Evolutionary conservation across 2,113 vertebrate species (phyloP), one percentile per base, ranked within the genome.

Genomic region (Verasper variegatus): DNA sequence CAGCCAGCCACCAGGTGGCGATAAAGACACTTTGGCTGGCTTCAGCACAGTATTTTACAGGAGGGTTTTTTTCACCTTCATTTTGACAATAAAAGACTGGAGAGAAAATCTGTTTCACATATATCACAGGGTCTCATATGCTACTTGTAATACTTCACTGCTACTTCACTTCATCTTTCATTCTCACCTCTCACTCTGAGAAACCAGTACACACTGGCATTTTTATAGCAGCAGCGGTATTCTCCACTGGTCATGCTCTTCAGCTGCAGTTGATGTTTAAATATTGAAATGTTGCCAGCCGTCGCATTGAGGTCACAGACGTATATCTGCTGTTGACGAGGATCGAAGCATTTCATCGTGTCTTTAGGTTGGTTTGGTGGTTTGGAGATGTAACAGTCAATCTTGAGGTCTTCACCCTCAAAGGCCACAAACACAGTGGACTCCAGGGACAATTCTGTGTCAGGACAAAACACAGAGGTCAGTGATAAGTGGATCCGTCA

Each of bases 121-220:
- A 37, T 47, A 47, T 17, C 45, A 47, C 45, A 47, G 12, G 45
- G 45, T 47, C 15, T 47, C 8, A 37, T 37, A 37, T 37, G 35
- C 9, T 37, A 37, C 21, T 27, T 27, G 0, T 23, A 62, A 7
- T 62, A 2, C 20, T 62, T 23, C 5, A 12, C 14, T 37, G 45
- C n/a, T 35, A 37, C 31, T 31, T 31, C 31, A 31, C 31, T 7
- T 31, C 31, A 31, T 21, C 26, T n/a, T 47, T 20, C 47, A 6
- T 24, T 79, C 92, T 91, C 66, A 94, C 93, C 73, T 88, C 57
- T 82, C 26, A 91, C 78, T 21, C 57, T 77, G 12, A 94, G 51
- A 72, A 75, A 84, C 86, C 73, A 93, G 74, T 59, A 75, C 24
- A 69, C 85, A 4, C 0, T 60, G 26, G 21, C 52, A 0, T 0